phyloP scores from a whole-genome alignment of 1,140 invertebrate genomes.

The Bombus impatiens region DNA sequence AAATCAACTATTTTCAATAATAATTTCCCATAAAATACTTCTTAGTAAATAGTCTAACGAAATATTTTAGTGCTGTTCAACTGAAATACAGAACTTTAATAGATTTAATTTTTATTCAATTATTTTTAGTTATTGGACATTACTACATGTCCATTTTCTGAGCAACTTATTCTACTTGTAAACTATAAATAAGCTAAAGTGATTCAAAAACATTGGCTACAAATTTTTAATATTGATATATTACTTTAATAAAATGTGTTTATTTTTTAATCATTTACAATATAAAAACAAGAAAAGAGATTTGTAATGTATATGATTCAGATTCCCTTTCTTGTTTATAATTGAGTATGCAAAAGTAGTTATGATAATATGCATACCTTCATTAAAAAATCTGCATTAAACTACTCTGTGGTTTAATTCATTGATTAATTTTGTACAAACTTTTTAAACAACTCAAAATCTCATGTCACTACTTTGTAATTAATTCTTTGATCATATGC shows the following conservation, averaged over 20 bases:
- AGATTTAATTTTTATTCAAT: constrained; percentile 3
- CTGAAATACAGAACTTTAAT: constrained; percentile 38
- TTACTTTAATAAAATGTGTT: constrained; percentile 38
- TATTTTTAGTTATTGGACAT: not conserved
- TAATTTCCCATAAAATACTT: constrained; percentile 6
- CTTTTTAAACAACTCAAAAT: constrained; percentile 27
- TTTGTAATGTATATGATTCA: not conserved
- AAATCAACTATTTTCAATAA: constrained; percentile 4
- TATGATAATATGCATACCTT: constrained; percentile 8
- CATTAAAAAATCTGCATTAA: constrained; percentile 38
- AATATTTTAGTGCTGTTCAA: not conserved
- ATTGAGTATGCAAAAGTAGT: constrained; percentile 15
- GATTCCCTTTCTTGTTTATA: constrained; percentile 12
- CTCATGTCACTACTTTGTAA: constrained; percentile 4
- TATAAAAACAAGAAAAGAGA: constrained; percentile 35
- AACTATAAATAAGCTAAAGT: constrained; percentile 29
- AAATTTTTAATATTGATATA: constrained; percentile 34
- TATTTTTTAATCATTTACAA: constrained; percentile 26
- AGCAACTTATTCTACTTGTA: constrained; percentile 16
- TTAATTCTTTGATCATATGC: constrained; percentile 8
- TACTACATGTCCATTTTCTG: not conserved
- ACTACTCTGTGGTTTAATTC: not conserved
- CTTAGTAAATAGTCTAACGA: constrained; percentile 28
- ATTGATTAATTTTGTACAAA: constrained; percentile 32
- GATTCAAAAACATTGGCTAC: constrained; percentile 23